phyloP scores from a whole-genome alignment of 1,140 invertebrate species.

The Lysiphlebus fabarum region DNA sequence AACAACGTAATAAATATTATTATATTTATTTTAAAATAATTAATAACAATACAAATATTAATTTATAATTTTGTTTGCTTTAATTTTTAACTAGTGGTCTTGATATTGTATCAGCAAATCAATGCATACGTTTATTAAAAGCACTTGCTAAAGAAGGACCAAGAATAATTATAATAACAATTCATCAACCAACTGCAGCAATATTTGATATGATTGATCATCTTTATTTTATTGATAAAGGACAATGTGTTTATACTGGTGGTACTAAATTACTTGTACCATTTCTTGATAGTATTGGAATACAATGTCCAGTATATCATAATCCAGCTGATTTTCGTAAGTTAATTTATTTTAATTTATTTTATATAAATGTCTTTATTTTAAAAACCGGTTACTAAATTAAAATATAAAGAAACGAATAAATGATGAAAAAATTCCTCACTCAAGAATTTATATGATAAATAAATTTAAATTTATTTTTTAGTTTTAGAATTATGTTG shows the following conservation, averaged over 20 bases:
- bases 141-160: constrained; percentile 70
- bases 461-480: constrained; percentile 24
- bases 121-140: constrained; percentile 74
- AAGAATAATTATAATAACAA: constrained; percentile 79
- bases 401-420: too few relatives aligned
- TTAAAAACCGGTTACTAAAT: too few relatives aligned
- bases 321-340: constrained; percentile 86
- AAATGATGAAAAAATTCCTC: neutral
- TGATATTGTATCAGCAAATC: constrained; percentile 80
- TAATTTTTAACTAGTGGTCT: constrained; percentile 64
- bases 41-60: neutral
- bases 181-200: constrained; percentile 87
- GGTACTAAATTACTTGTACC: constrained; percentile 69
- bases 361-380: neutral
- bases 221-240: constrained; percentile 77
- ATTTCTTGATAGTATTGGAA: constrained; percentile 68
- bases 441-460: constrained; percentile 1
- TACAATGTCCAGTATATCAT: constrained; percentile 78
- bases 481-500: constrained; percentile 82
- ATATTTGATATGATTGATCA: constrained; percentile 89
- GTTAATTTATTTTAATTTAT: constrained; percentile 35
- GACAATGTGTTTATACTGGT: constrained; percentile 81
- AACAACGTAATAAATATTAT: constrained; percentile 68
- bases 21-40: constrained; percentile 1
- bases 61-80: constrained; percentile 7